Evolutionary conservation across 2,797 vertebrate genomes (phyloP).

Genomic region (Acridotheres tristis): DNA sequence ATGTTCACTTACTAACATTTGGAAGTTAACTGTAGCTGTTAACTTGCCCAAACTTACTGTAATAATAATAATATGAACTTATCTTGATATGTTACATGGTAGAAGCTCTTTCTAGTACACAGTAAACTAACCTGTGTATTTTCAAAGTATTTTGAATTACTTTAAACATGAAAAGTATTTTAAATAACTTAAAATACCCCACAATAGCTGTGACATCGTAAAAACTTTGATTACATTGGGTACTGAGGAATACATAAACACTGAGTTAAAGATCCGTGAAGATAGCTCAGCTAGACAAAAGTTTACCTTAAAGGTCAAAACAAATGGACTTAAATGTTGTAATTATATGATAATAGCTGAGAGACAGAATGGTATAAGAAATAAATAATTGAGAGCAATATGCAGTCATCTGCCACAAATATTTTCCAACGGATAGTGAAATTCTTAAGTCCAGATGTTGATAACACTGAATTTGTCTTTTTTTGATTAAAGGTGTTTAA

Average conservation of each 20-base stretch:
- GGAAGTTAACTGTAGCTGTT: not conserved
- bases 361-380: not conserved
- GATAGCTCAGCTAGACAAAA: not conserved
- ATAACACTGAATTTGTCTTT: not conserved
- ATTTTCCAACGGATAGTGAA: not conserved
- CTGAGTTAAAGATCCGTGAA: not conserved
- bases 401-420: not conserved
- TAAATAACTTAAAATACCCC: not conserved
- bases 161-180: not conserved
- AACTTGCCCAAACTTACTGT: not conserved
- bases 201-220: not conserved
- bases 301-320: not conserved
- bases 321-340: not conserved
- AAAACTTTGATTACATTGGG: accelerated
- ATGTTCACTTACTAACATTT: not conserved
- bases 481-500: not conserved
- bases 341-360: not conserved
- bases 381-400: not conserved
- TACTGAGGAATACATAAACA: not conserved
- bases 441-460: not conserved
- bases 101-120: not conserved
- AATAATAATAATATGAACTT: not conserved
- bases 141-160: not conserved
- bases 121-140: not conserved
- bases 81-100: not conserved